Conservation (phyloP, 2,888 invertebrate genomes). For the Cartodere bifasciata region DNA sequence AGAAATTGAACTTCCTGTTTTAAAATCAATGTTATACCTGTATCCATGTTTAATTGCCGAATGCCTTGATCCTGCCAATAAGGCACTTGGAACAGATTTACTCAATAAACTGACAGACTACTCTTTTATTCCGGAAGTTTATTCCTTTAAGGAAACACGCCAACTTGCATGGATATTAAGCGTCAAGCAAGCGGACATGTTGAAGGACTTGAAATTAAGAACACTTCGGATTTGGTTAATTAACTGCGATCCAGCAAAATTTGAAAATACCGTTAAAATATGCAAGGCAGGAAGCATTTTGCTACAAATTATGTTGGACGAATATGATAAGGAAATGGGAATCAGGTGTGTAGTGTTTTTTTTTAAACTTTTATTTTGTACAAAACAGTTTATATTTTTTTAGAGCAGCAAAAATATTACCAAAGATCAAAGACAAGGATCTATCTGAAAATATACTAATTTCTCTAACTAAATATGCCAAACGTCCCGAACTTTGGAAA, state of each 20-base stretch:
- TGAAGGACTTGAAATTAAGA: constrained; percentile 3
- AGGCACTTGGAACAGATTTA: constrained; percentile 4
- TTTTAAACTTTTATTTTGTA: too few relatives aligned
- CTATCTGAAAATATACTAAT: constrained; percentile 12
- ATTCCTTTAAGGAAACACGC: constrained; percentile 4
- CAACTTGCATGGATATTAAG: constrained; percentile 8
- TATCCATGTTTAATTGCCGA: constrained; percentile 4
- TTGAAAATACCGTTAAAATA: constrained; percentile 4
- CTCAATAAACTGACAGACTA: not conserved
- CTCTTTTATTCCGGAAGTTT: constrained; percentile 1
- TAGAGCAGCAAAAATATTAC: constrained; percentile 13
- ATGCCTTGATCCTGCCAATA: constrained; percentile 1
- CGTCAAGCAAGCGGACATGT: constrained; percentile 5
- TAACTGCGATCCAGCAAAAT: not conserved
- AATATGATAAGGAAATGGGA: constrained; percentile 7
- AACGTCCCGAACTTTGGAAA: constrained; percentile 8
- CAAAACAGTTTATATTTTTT: constrained; percentile 4
- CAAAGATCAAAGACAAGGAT: constrained; percentile 7
- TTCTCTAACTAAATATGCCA: constrained; percentile 8
- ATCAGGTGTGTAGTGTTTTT: constrained; percentile 10
- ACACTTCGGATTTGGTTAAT: constrained; percentile 3
- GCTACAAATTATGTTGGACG: constrained; percentile 11
- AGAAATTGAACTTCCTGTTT: constrained; percentile 2
- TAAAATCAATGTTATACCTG: constrained; percentile 8
- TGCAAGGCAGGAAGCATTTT: constrained; percentile 10